Base-by-base conservation (phyloP, 2,888 invertebrate species). In the Epistrophe eligans region DNA sequence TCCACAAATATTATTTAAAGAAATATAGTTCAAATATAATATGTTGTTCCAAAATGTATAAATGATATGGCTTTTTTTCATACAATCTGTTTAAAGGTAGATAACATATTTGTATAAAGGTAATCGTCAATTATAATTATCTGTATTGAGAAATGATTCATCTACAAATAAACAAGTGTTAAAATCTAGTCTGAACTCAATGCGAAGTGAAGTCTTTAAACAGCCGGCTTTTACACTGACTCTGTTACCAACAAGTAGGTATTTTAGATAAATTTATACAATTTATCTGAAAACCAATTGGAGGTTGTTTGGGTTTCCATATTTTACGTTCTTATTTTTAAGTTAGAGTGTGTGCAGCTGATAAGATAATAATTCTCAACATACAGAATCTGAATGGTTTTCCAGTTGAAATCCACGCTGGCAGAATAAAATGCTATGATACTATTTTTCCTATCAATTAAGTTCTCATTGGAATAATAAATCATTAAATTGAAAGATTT, bases 361-460 rank as follows among this genome's bases (percentile, higher is more conserved):
- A 83, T 83, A 83, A 83, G 77, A 73, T 60, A 24, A 70, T 11
- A 7, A 43, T 60, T 50, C 11, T 13, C 0, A 45, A n/a, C 35
- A 28, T 28, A n/a, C 11, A 0, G 17, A 24, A 9, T 3, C 0
- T n/a, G 11, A 58, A 58, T 9, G n/a, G 24, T 55, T 52, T 28
- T 55, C n/a, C 38, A 52, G 40, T 64, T n/a, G n/a, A 43, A 17
- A 40, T 85, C 84, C 84, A 85, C 84, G 81, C 67, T 85, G 84
- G 84, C 84, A 85, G 70, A 81, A 57, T 60, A 55, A 57, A 40
- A 62, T 60, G 50, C 58, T 64, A 45, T 50, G 32, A 50, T 60
- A 43, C 28, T 74, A 64, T 13, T 50, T 7, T 48, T 48, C n/a
- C 7, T 17, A 8, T n/a, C 45, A 64, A 48, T 13, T 48, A 13